These are phyloP conservation scores for Darevskia nairensis DNA, from an alignment of 2,797 vertebrate species.

Conservation along the genomic window DNA sequence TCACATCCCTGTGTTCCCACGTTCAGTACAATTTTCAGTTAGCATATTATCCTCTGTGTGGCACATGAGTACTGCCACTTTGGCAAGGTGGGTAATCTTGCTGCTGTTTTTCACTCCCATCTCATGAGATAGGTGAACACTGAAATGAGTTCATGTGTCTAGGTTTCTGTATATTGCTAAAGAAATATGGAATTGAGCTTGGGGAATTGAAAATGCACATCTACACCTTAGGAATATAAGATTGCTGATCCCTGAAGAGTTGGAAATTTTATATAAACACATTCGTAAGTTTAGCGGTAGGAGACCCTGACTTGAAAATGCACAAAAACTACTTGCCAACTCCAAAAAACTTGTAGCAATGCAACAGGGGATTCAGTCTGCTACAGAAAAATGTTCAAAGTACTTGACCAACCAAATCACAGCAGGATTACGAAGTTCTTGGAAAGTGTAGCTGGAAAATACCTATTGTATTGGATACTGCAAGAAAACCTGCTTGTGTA, in stretches of 20 bases:
- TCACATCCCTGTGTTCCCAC: neutral
- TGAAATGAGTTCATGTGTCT: neutral
- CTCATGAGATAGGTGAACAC: neutral
- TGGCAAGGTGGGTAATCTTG: neutral
- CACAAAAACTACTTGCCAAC: neutral
- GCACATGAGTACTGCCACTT: neutral
- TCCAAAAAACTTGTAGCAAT: neutral
- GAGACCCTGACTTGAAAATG: neutral
- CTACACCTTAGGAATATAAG: neutral
- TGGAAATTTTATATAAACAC: neutral
- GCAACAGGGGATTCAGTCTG: too few relatives aligned
- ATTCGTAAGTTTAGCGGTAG: neutral
- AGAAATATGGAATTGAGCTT: neutral
- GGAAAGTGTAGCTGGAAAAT: neutral
- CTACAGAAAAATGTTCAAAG: neutral
- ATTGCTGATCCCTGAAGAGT: neutral
- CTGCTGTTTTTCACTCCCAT: neutral
- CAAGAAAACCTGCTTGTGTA: fast-evolving
- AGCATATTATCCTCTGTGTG: neutral
- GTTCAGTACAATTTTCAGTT: neutral
- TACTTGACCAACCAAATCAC: neutral
- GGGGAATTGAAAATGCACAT: neutral
- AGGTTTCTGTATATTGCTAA: neutral
- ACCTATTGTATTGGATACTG: neutral
- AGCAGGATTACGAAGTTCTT: neutral